Base-by-base conservation (phyloP, 2,113 vertebrate genomes). In the Eurypyga helias region DNA sequence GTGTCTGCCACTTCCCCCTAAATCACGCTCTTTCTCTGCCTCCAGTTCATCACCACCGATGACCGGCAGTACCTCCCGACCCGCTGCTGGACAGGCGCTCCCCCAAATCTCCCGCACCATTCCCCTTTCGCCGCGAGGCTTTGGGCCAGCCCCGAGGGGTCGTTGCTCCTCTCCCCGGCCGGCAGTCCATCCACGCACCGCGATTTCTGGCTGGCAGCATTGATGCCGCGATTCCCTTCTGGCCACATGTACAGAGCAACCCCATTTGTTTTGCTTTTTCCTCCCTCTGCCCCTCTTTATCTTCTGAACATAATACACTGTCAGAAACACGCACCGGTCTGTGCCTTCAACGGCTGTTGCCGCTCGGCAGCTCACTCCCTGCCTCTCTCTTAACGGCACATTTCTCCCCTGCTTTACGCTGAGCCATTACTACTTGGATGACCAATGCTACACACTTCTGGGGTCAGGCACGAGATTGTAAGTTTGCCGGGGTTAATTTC, bases 401-500 rank as follows among this genome's bases (percentile, higher is more conserved):
- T 61, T 93, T 90, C 82, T 73, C 34, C 49, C 64, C 58, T 73
- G 43, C 66, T 78, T 86, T 93, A 61, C 1, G 0, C 54, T 1
- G 1, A 91, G 75, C 83, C 75, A 38, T 85, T 95, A 66, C 49
- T 24, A 28, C 71, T 75, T 34, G 75, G 66, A 60, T 51, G 49
- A 87, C 76, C 94, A 96, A 29, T 4, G 1, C 36, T 43, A 67
- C 36, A 49, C 20, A 33, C n/a, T 89, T 29, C 69, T 82, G 61
- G 77, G 80, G 89, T 92, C 83, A 93, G 75, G 33, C 60, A 46
- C 58, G 67, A 87, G 70, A 83, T 6, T 70, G 28, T 49, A 70
- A 76, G 49, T 70, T 91, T 87, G 41, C 87, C 78, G 46, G 43
- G 87, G 60, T 90, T 96, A 95, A 93, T 93, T 94, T 91, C 83